Evolutionary conservation across 1,140 invertebrate genomes (phyloP), one percentile per base, ranked within the genome.

Genomic region (Calephelis virginiensis): DNA sequence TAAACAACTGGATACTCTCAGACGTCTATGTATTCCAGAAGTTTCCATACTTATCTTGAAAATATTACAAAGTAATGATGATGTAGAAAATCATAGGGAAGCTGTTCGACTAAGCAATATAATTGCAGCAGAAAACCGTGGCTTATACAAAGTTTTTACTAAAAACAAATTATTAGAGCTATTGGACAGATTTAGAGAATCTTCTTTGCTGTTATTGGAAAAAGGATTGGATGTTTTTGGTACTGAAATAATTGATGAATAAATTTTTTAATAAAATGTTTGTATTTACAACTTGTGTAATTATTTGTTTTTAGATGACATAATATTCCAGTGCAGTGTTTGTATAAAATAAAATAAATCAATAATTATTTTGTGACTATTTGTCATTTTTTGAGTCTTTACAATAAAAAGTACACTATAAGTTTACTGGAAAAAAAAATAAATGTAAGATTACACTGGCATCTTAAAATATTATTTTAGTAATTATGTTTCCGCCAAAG

Each of bases 21-120:
- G 97, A 64, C 93, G 94, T 72, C 91, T 96, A 8, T 97, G 96
- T 78, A 94, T 99, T 75, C 97, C 97, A 6, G 95, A 97, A 92
- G 92, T 97, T 56, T 93, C 94, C 6, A 91, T 97, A 56, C 92
- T 98, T 9, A 91, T 98, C 6, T 93, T 97, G 72, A 95, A 94
- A 59, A 95, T 98, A 8, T 93, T 98, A 79, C 94, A 94, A 56
- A 96, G 95, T 76, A 94, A 94, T 72, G 93, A 96, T 70, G 95
- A 96, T 78, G 89, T 94, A 40, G 95, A 96, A 71, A 95, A 95
- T 81, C 95, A 96, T 74, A 92, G 94, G 48, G 95, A 96, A 82
- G 96, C 96, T 78, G 82, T 98, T 14, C 94, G 96, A 78, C 81
- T 98, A 9, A 94, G 96, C 6, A 95, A 98, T 89, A 91, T 96